These are phyloP conservation scores for Hylaeus volcanicus DNA, from an alignment of 1,140 invertebrate genomes.

Conservation along the genomic window DNA sequence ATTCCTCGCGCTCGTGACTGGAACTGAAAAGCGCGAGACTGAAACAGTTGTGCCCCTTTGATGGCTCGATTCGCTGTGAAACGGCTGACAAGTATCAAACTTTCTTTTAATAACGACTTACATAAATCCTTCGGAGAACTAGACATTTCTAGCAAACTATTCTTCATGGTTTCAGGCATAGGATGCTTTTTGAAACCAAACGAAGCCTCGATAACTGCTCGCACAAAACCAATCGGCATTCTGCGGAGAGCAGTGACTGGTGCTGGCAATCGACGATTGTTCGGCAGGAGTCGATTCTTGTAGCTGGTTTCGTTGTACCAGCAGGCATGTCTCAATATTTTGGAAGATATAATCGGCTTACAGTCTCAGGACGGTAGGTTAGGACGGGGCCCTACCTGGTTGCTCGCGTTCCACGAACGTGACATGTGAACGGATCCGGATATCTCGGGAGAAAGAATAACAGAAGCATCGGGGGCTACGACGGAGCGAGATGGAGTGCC, in stretches of 20 bases:
- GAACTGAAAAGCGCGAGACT: background rate
- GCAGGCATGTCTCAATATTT: constrained; percentile 75
- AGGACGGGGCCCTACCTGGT: constrained; percentile 62
- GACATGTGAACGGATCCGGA: constrained; percentile 67
- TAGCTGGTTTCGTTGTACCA: constrained; percentile 58
- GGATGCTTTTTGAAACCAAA: too few species aligned
- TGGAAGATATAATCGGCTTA: constrained; percentile 78
- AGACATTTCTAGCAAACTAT: too few species aligned
- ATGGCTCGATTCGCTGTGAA: too few species aligned
- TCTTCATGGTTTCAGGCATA: too few species aligned
- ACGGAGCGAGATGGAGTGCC: background rate
- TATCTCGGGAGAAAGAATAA: constrained; percentile 67
- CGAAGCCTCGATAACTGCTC: too few species aligned
- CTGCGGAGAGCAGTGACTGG: too few species aligned
- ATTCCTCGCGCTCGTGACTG: background rate
- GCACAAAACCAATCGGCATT: too few species aligned
- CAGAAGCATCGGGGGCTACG: constrained; percentile 37
- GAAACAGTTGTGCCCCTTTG: too few species aligned
- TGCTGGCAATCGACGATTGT: background rate
- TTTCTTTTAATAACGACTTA: too few species aligned
- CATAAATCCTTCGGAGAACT: too few species aligned
- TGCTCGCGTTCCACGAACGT: constrained; percentile 69
- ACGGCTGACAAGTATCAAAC: background rate
- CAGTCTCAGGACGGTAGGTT: constrained; percentile 65
- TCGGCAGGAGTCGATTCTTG: constrained; percentile 23